Conservation (phyloP, 2,888 invertebrate genomes). For the Pseudococcus viburni region DNA sequence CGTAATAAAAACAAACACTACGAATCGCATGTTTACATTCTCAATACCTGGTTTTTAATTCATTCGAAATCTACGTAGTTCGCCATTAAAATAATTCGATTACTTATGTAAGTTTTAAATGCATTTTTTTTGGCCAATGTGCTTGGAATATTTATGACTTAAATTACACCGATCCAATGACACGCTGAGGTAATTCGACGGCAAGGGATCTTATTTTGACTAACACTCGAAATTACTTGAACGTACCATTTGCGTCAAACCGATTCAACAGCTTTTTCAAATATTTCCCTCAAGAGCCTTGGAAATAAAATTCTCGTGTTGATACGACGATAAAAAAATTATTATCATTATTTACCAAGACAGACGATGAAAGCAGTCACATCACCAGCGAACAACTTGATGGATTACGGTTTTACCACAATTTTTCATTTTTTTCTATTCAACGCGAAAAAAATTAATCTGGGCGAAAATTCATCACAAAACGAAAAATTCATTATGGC, state of each 20-base stretch:
- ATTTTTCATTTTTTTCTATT: not conserved
- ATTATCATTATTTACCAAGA: constrained; percentile 48
- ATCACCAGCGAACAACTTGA: not conserved
- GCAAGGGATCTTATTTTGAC: not conserved
- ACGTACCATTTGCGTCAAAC: constrained; percentile 5
- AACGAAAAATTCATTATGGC: not conserved
- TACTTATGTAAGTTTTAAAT: too few relatives aligned
- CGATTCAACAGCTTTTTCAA: not conserved
- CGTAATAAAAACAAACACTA: not conserved
- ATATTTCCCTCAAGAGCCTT: not conserved
- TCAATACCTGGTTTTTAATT: not conserved
- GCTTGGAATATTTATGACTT: not conserved
- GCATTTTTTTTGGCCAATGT: too few relatives aligned
- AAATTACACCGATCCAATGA: not conserved
- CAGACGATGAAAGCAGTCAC: constrained; percentile 17
- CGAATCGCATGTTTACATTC: not conserved
- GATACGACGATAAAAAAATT: constrained; percentile 26
- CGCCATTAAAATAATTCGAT: too few relatives aligned
- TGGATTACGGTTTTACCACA: not conserved
- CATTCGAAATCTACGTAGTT: not conserved
- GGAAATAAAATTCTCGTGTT: constrained; percentile 10
- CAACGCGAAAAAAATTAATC: not conserved
- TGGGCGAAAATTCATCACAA: not conserved
- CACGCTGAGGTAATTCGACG: not conserved
- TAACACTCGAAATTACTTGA: not conserved